Conservation (phyloP, 2,113 vertebrate genomes). For the Anhinga rufa region DNA sequence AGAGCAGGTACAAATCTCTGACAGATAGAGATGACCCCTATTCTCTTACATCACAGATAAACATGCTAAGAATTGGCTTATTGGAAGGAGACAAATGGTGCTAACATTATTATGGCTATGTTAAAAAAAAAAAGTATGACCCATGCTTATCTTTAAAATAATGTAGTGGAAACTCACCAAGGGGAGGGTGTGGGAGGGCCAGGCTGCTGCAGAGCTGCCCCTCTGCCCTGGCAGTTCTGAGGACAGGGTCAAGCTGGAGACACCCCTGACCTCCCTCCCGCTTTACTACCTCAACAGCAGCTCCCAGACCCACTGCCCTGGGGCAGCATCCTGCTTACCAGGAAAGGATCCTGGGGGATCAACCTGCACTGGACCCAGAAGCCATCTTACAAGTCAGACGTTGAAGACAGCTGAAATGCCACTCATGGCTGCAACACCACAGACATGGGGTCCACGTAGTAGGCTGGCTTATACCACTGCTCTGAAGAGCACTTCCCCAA, state of each 20-base stretch:
- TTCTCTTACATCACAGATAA: not conserved
- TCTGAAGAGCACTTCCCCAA: not conserved
- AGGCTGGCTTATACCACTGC: not conserved
- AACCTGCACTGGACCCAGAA: not conserved
- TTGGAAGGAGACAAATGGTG: not conserved
- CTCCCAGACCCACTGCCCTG: not conserved
- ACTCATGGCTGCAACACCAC: not conserved
- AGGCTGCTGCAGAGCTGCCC: not conserved
- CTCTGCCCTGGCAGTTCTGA: not conserved
- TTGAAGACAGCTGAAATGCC: not conserved
- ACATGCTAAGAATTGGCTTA: not conserved
- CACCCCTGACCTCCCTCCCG: not conserved
- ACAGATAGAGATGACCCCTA: not conserved
- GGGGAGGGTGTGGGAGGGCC: not conserved
- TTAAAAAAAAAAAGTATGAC: not conserved
- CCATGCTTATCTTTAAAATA: not conserved
- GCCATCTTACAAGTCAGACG: not conserved
- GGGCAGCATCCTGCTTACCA: not conserved
- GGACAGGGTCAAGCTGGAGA: not conserved
- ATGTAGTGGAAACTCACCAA: rapidly evolving
- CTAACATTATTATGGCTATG: not conserved
- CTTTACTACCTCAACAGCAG: not conserved
- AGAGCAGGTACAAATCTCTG: not conserved
- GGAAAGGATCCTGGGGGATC: not conserved
- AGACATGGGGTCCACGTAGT: rapidly evolving